Percentiles rank a stretch among this genome's conserved stretches.
Evolutionary conservation across 1,140 invertebrate species (phyloP).

Genomic region (Temnothorax curvispinosus): DNA sequence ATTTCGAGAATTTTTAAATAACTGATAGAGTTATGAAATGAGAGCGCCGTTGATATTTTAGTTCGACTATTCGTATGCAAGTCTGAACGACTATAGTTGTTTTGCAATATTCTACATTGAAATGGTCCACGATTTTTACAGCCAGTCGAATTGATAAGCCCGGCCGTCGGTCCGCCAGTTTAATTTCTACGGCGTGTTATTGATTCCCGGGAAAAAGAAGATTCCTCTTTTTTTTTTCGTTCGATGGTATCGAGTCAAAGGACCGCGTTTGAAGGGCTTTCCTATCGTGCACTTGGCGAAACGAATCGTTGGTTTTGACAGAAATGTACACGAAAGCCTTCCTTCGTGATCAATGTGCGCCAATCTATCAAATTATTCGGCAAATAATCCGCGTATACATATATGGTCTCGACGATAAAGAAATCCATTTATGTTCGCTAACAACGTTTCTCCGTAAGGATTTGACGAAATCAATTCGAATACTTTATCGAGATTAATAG

Average conservation of each 20-base stretch:
- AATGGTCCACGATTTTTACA: conserved; percentile 2
- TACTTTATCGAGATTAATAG: neutral
- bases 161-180: neutral
- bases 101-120: conserved; percentile 2
- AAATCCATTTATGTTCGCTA: conserved; percentile 33
- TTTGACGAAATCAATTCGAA: neutral
- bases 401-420: conserved; percentile 10
- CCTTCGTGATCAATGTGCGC: conserved; percentile 21
- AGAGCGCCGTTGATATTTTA: neutral
- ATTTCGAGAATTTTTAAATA: neutral
- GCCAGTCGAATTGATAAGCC: conserved; percentile 29
- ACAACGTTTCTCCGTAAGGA: conserved; percentile 7
- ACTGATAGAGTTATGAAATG: neutral
- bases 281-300: conserved; percentile 27
- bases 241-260: conserved; percentile 27
- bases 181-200: conserved; percentile 53
- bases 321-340: conserved; percentile 19
- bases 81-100: neutral
- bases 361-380: conserved; percentile 42
- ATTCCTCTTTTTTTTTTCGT: conserved; percentile 38
- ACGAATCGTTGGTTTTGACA: conserved; percentile 51
- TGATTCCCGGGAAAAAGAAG: conserved; percentile 39
- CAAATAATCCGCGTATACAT: conserved; percentile 10
- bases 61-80: neutral
- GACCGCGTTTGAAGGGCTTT: conserved; percentile 24